Percentiles rank a stretch among this genome's conserved stretches.
Conservation (phyloP, 2,797 vertebrate species). For the Gallinago stenura region DNA sequence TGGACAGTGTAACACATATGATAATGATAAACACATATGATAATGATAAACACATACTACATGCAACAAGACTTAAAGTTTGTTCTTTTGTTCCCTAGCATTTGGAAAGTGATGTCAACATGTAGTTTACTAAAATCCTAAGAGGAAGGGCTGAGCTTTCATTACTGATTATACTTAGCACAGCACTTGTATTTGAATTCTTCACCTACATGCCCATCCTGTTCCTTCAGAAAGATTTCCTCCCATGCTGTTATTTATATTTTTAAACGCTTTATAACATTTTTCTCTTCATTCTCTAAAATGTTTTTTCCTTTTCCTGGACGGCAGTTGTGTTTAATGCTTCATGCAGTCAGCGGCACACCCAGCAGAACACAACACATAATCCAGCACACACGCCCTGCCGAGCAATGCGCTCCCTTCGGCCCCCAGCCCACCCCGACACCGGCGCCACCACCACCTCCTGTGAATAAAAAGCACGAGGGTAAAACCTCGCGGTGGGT, state of each 20-base stretch:
- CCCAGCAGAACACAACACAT: slow-evolving; percentile 41
- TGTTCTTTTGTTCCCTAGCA: background rate
- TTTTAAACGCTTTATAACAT: slow-evolving; percentile 53
- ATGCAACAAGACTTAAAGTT: background rate
- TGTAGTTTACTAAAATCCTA: slow-evolving; percentile 13
- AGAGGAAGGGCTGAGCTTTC: slow-evolving; percentile 66
- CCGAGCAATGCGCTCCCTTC: slow-evolving; percentile 17
- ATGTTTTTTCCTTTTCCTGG: slow-evolving; percentile 69
- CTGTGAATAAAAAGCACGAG: background rate
- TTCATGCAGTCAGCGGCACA: slow-evolving; percentile 23
- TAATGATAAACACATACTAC: background rate
- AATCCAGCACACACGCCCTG: slow-evolving; percentile 28
- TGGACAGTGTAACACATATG: background rate
- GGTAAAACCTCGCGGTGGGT: background rate
- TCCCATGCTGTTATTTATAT: slow-evolving; percentile 61
- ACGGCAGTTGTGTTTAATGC: slow-evolving; percentile 13
- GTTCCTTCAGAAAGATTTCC: slow-evolving; percentile 57
- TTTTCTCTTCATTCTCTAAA: slow-evolving; percentile 61
- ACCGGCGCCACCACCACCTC: background rate
- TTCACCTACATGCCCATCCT: slow-evolving; percentile 46
- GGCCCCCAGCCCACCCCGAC: slow-evolving; percentile 9
- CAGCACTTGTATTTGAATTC: slow-evolving; percentile 49
- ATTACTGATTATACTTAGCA: slow-evolving; percentile 57
- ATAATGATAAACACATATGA: background rate
- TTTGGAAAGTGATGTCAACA: slow-evolving; percentile 42